phyloP scores from a whole-genome alignment of 2,888 invertebrate genomes.

The Corbicula japonica region DNA sequence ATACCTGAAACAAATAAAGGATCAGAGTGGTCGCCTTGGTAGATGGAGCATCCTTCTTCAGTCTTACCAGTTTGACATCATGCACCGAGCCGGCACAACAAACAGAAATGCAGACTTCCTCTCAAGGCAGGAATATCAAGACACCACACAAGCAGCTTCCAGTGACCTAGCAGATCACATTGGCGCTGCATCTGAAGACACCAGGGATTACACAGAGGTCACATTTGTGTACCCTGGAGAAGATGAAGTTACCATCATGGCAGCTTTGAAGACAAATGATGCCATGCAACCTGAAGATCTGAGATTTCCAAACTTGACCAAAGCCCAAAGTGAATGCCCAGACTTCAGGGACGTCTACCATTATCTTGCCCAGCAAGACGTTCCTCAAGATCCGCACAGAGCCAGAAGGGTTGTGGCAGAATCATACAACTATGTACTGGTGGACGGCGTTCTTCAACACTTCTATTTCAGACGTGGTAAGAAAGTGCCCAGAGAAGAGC shows the following conservation, averaged over 20 bases:
- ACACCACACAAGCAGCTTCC: not conserved
- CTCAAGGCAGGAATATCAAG: conserved; percentile 38
- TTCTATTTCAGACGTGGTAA: conserved; percentile 1
- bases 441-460: not conserved
- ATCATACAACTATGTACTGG: conserved; percentile 21
- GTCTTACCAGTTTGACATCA: conserved; percentile 27
- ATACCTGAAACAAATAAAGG: conserved; percentile 60
- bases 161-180: conserved; percentile 18
- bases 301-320: not conserved
- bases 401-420: conserved; percentile 26
- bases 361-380: not conserved
- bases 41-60: conserved; percentile 51
- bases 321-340: not conserved
- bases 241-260: conserved; percentile 7
- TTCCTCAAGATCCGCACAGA: conserved; percentile 9
- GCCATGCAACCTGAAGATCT: not conserved
- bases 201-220: not conserved
- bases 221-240: conserved; percentile 2
- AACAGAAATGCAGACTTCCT: conserved; percentile 53
- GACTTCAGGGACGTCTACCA: conserved; percentile 17
- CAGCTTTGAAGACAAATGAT: not conserved
- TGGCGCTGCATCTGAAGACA: not conserved
- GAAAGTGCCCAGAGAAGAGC: not conserved
- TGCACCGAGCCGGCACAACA: conserved; percentile 27
- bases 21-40: conserved; percentile 43